Percentiles rank a stretch among this genome's conserved stretches.
Evolutionary conservation across 1,140 invertebrate genomes (phyloP).

Genomic region (Laodelphax striatellus): DNA sequence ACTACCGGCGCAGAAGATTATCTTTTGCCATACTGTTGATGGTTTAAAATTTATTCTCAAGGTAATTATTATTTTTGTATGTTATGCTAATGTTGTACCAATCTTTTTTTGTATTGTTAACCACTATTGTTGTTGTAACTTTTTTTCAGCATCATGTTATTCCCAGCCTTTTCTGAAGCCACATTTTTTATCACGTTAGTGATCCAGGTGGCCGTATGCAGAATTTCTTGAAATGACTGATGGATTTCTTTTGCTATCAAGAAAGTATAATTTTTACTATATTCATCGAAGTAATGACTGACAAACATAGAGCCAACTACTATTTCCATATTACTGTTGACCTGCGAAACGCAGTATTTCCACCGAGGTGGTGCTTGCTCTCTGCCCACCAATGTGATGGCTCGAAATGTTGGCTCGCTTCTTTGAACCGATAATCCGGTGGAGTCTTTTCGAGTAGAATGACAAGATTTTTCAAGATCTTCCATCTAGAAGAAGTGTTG

Average conservation of each 20-base stretch:
- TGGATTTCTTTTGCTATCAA: conserved; percentile 77
- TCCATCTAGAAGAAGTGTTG: too few species aligned
- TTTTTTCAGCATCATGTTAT: too few species aligned
- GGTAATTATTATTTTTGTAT: too few species aligned
- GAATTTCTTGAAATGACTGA: conserved; percentile 56
- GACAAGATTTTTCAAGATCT: conserved; percentile 34
- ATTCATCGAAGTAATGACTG: conserved; percentile 70
- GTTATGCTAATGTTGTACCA: too few species aligned
- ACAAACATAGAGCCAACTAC: conserved; percentile 75
- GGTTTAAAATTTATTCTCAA: too few species aligned
- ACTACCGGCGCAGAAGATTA: too few species aligned
- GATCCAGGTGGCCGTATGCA: conserved; percentile 68
- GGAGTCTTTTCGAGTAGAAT: conserved; percentile 18
- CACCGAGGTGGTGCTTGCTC: conserved; percentile 62
- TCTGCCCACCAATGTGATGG: conserved; percentile 57
- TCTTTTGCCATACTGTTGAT: too few species aligned
- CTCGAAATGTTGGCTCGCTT: conserved; percentile 50
- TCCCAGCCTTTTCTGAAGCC: conserved; percentile 71
- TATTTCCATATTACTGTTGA: conserved; percentile 75
- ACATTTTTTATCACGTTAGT: conserved; percentile 63
- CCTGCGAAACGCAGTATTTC: conserved; percentile 72
- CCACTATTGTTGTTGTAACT: too few species aligned
- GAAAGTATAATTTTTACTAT: conserved; percentile 72
- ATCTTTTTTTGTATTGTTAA: too few species aligned
- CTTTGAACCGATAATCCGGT: conserved; percentile 56